Percentiles rank a stretch among this genome's conserved stretches.
These are phyloP conservation scores for Drosophila arizonae DNA, from an alignment of 1,140 invertebrate species.

Conservation along the genomic window DNA sequence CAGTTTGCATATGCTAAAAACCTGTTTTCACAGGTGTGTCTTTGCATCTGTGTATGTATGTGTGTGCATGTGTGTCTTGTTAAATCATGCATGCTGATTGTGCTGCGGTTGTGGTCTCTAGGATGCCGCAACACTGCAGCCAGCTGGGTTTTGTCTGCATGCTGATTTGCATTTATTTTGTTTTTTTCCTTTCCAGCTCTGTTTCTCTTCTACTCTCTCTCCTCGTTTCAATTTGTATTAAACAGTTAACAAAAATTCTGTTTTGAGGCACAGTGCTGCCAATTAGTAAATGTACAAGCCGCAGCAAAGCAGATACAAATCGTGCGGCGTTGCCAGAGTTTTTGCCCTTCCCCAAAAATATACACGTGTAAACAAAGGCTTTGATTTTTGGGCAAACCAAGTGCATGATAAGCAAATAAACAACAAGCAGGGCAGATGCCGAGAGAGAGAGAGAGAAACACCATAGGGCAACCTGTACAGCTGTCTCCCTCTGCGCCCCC, in stretches of 20 bases:
- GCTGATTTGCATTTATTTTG: slow-evolving; percentile 34
- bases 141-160: slow-evolving; percentile 6
- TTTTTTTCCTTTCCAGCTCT: no score
- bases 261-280: neutral
- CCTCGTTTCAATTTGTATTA: slow-evolving; percentile 1
- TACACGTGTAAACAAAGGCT: slow-evolving; percentile 32
- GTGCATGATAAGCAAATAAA: slow-evolving; percentile 63
- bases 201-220: no score
- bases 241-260: neutral
- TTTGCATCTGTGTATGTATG: slow-evolving; percentile 12
- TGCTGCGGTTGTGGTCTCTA: slow-evolving; percentile 66
- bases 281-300: slow-evolving; percentile 34
- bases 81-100: slow-evolving; percentile 81
- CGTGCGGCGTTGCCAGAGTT: slow-evolving; percentile 11
- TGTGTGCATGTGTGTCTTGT: slow-evolving; percentile 31
- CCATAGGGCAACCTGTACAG: slow-evolving; percentile 51
- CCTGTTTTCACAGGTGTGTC: slow-evolving; percentile 12
- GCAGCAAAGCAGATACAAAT: slow-evolving; percentile 4
- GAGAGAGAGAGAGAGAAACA: slow-evolving; percentile 1
- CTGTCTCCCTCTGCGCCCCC: neutral
- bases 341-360: slow-evolving; percentile 2
- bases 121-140: slow-evolving; percentile 45
- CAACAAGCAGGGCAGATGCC: slow-evolving; percentile 16
- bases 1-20: slow-evolving; percentile 43
- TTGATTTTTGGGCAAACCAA: slow-evolving; percentile 69